Conservation (phyloP, 2,888 invertebrate genomes). For the Trissolcus japonicus region DNA sequence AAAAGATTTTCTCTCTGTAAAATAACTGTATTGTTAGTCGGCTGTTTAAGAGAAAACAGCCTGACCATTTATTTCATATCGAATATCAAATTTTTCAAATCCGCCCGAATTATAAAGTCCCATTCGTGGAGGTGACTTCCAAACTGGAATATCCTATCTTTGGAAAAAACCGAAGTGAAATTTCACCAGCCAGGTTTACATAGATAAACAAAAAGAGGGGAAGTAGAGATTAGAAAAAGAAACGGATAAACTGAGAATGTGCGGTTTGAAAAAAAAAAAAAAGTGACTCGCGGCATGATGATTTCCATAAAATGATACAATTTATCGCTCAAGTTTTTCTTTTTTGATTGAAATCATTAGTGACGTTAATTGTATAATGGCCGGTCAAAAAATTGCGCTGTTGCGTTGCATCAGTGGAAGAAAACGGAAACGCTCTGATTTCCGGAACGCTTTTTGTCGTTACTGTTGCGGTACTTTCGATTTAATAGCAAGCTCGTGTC, state of each 20-base stretch:
- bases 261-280: background rate
- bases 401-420: conserved; percentile 19
- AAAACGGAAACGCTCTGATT: conserved; percentile 24
- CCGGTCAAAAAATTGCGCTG: conserved; percentile 20
- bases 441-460: conserved; percentile 21
- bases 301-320: too few relatives aligned
- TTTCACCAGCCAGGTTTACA: too few relatives aligned
- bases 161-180: too few relatives aligned
- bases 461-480: conserved; percentile 29
- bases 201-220: too few relatives aligned
- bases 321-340: too few relatives aligned
- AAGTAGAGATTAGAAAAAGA: too few relatives aligned
- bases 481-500: conserved; percentile 27
- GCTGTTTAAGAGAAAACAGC: conserved; percentile 45
- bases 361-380: background rate
- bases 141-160: too few relatives aligned
- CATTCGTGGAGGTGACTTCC: too few relatives aligned
- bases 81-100: conserved; percentile 28
- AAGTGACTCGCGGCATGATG: too few relatives aligned
- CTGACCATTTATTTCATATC: conserved; percentile 20
- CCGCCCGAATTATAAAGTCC: too few relatives aligned
- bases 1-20: conserved; percentile 72
- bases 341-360: background rate
- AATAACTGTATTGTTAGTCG: conserved; percentile 69
- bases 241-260: background rate